These are phyloP conservation scores for Cheirogaleus major DNA, from an alignment of 2,797 vertebrate species.

Conservation along the genomic window DNA sequence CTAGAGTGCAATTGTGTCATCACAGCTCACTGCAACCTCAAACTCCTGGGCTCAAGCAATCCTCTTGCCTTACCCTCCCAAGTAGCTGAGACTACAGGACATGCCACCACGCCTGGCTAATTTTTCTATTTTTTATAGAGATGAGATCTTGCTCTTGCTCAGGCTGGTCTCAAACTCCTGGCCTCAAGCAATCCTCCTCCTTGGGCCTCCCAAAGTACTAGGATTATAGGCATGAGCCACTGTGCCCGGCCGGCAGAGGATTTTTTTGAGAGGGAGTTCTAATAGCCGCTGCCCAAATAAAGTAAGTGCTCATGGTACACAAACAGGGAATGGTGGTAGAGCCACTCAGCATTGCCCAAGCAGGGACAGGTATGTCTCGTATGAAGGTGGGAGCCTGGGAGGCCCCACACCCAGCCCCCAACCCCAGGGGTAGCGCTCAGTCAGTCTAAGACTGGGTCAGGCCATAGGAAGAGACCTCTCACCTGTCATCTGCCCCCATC, in stretches of 20 bases:
- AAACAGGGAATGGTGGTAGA: background rate
- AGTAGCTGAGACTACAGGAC: no score
- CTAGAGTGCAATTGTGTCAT: no score
- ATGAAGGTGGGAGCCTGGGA: background rate
- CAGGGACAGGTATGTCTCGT: background rate
- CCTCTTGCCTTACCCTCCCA: no score
- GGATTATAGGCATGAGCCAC: no score
- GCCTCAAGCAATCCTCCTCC: no score
- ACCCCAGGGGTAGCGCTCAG: background rate
- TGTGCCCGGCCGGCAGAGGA: accelerated
- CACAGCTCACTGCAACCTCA: no score
- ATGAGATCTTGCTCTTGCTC: no score
- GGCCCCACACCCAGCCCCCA: background rate
- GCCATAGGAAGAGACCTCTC: background rate
- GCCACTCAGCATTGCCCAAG: background rate
- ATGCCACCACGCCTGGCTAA: no score
- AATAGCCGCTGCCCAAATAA: background rate
- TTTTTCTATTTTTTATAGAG: no score
- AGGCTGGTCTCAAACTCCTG: no score
- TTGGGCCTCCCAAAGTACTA: no score
- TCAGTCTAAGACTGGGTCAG: background rate
- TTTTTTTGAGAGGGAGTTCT: background rate
- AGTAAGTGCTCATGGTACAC: background rate
- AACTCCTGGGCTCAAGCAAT: no score
- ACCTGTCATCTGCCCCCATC: background rate